Conservation (phyloP, 2,113 vertebrate genomes). For the Rhinopomastus cyanomelas region DNA sequence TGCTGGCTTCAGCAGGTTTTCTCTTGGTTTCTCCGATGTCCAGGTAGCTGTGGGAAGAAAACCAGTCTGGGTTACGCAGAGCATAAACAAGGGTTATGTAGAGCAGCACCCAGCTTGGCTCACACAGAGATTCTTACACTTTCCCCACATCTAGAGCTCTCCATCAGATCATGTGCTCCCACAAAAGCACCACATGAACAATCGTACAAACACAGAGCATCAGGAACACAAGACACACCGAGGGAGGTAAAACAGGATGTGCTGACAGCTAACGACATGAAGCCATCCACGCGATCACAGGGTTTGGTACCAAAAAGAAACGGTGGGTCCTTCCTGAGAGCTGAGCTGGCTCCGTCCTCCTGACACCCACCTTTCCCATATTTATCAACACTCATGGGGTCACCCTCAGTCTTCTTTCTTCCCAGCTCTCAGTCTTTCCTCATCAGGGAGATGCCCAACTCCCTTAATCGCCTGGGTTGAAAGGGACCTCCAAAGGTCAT, state of each 20-base stretch:
- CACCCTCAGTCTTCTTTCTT: too few relatives aligned
- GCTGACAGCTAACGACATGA: background rate
- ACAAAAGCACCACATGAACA: background rate
- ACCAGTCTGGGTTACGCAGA: background rate
- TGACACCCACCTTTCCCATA: too few relatives aligned
- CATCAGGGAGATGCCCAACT: too few relatives aligned
- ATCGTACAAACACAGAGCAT: too few relatives aligned
- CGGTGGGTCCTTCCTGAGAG: background rate
- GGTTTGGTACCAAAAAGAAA: background rate
- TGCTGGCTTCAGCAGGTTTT: slow-evolving; percentile 77
- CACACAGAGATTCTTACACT: background rate
- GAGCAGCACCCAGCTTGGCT: background rate
- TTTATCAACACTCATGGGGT: too few relatives aligned
- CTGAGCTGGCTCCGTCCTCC: too few relatives aligned
- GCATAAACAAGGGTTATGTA: background rate
- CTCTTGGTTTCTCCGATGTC: slow-evolving; percentile 89
- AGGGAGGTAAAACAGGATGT: background rate
- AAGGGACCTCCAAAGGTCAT: too few relatives aligned
- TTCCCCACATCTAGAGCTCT: too few relatives aligned
- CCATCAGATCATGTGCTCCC: background rate
- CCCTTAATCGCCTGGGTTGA: too few relatives aligned
- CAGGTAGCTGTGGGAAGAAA: slow-evolving; percentile 81
- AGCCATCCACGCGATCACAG: background rate
- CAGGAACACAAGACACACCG: too few relatives aligned
- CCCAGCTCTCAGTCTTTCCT: too few relatives aligned